Base-by-base conservation (phyloP, 2,888 invertebrate genomes). In the Eupithecia dodoneata region DNA sequence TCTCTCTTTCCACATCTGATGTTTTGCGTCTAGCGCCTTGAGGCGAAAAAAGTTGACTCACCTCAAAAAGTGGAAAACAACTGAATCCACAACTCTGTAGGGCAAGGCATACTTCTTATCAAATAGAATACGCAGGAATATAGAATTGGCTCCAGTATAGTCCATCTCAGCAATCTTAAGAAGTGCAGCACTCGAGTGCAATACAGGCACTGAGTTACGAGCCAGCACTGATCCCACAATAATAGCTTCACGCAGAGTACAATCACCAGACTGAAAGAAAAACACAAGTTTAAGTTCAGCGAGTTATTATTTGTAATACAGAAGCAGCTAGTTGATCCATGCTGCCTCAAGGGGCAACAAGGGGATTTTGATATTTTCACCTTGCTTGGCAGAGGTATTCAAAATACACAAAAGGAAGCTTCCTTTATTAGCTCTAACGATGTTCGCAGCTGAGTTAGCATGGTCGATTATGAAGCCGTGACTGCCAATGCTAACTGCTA, bases 81-180 rank as follows among this genome's bases (percentile, higher is more conserved):
- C 97, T 15, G 98, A 98, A 95, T 99, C 99, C 6, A 99, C 96
- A 2, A 99, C 99, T 85, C 98, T 96, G 91, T 98, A 99, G 0
- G 99, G 99, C 75, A 99, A 95, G 0, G 99, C 99, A 95, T 99
- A 99, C 89, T 99, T 99, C 92, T 99, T 99, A 89, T 99, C 99
- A 81, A 99, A 96, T 79, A 99, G 97, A 88, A 98, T 97, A 79
- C 99, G 96, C 75, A 99, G 95, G 88, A 99, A 99, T 86, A 99
- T 98, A 52, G 99, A 99, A 91, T 98, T 99, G 0, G 99, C 98
- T 3, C 99, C 99, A 44, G 97, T 98, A 88, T 99, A 99, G 85
- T 98, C 98, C 99, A 99, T 99, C 95, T 99, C 99, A 66, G 99
- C 99, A 77, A 99, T 98, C 95, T 99, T 98, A 47, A 99, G 93